These are phyloP conservation scores for Drosophila mimica DNA, from an alignment of 2,888 invertebrate species.

Conservation along the genomic window DNA sequence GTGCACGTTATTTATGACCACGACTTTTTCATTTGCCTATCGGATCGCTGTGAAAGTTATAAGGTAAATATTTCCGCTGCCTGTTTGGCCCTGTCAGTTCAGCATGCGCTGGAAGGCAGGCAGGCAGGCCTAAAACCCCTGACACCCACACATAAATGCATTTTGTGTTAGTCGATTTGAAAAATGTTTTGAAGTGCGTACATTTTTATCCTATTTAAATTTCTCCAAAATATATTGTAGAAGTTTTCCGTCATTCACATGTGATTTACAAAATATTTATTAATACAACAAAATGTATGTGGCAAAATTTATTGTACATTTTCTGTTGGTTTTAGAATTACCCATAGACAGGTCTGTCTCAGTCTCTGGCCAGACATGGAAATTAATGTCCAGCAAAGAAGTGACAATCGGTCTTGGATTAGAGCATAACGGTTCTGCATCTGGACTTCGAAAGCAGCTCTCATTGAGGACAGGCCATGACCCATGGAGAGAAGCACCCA, in stretches of 20 bases:
- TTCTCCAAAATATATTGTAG: not conserved
- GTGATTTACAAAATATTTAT: not conserved
- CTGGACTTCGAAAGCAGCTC: not conserved
- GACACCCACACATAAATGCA: slow-evolving; percentile 1
- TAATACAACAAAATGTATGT: slow-evolving; percentile 34
- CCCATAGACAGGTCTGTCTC: not conserved
- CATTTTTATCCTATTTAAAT: not conserved
- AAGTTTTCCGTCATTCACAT: slow-evolving; percentile 16
- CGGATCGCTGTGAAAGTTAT: slow-evolving; percentile 55
- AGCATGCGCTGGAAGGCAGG: not conserved
- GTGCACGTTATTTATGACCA: slow-evolving; percentile 61
- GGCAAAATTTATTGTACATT: slow-evolving; percentile 56
- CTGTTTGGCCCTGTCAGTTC: slow-evolving; percentile 20
- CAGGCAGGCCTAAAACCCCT: not conserved
- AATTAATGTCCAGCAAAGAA: not conserved
- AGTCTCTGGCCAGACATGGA: not conserved
- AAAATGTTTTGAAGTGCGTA: not conserved
- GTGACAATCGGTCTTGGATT: not conserved
- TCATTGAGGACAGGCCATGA: too few species aligned
- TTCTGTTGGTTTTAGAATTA: slow-evolving; percentile 13
- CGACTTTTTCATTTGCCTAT: slow-evolving; percentile 64
- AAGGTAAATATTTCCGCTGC: slow-evolving; percentile 40
- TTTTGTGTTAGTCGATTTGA: not conserved
- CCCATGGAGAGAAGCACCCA: not conserved
- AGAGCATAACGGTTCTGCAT: not conserved